Evolutionary conservation across 2,113 vertebrate species (phyloP), one percentile per base, ranked within the genome.

Genomic region (Anoura caudifer): DNA sequence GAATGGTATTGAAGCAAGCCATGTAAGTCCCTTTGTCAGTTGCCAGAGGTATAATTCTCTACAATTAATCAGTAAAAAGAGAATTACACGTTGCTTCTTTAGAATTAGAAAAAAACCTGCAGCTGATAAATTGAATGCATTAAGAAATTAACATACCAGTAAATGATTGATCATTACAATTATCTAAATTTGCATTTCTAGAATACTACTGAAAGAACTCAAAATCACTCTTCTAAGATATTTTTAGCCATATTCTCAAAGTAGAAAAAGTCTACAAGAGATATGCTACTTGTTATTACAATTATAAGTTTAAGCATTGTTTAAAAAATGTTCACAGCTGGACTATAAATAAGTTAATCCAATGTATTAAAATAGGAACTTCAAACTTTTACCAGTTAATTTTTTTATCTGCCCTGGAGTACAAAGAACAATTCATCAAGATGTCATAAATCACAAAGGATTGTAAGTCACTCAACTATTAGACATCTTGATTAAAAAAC

Each of bases 61-160:
- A 95, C 81, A 97, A 97, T 98, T 97, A 95, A 96, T 95, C 96
- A 97, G 88, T 94, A 95, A 97, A 98, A 98, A 97, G 76, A 97
- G 93, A 98, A 97, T 95, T 97, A 94, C 96, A 47, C n/a, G 24
- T 92, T 96, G 90, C 96, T 95, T 97, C 95, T 97, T 97, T 97
- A 97, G 96, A 97, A 97, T 96, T 94, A 95, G 65, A 28, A 95
- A 76, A 97, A 98, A 98, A 97, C 73, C 89, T 97, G 95, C 56
- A 50, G 93, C 85, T 98, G 97, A 97, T 96, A 97, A 98, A 98
- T 93, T 90, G 81, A 97, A 94, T 91, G 20, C 96, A 98, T 97
- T 95, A 97, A 86, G 82, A 98, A 97, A 97, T 97, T 97, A 98
- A 97, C 97, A 97, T 96, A 97, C 80, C 90, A 96, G 87, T 94